A percentile compares a stretch with the other conserved stretches of the same genome.
Conservation (phyloP, 2,888 invertebrate species). For the Drosophila seclusa region DNA sequence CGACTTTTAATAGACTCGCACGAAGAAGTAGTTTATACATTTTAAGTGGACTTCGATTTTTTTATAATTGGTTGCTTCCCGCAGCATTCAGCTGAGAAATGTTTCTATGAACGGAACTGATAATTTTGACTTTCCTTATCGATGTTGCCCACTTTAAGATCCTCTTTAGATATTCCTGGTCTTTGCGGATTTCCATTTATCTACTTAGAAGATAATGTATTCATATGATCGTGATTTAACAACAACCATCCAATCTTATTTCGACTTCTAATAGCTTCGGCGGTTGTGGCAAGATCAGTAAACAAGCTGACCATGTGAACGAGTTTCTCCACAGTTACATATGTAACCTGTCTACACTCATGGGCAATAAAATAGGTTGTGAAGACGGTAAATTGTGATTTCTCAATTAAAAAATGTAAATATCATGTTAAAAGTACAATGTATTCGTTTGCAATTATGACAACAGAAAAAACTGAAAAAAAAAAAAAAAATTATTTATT, state of each 20-base stretch:
- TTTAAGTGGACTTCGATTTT: neutral
- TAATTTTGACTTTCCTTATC: neutral
- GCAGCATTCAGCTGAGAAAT: neutral
- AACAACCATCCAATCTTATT: neutral
- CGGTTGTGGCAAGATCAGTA: neutral
- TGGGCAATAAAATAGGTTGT: neutral
- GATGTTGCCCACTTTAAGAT: neutral
- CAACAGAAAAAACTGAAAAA: neutral
- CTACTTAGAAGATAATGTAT: neutral
- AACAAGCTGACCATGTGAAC: neutral
- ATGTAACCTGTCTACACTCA: neutral
- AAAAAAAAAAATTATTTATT: neutral
- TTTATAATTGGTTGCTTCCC: neutral
- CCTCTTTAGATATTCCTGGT: neutral
- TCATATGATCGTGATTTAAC: neutral
- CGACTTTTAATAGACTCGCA: neutral
- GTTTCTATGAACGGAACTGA: neutral
- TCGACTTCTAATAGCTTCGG: neutral
- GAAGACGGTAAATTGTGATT: neutral
- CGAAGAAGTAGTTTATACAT: neutral
- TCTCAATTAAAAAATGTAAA: neutral
- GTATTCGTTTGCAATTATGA: neutral
- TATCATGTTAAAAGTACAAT: neutral
- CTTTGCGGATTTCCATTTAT: neutral
- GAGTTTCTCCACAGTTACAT: neutral